Conservation (phyloP, 2,888 invertebrate species). For the Yponomeuta malinellus region DNA sequence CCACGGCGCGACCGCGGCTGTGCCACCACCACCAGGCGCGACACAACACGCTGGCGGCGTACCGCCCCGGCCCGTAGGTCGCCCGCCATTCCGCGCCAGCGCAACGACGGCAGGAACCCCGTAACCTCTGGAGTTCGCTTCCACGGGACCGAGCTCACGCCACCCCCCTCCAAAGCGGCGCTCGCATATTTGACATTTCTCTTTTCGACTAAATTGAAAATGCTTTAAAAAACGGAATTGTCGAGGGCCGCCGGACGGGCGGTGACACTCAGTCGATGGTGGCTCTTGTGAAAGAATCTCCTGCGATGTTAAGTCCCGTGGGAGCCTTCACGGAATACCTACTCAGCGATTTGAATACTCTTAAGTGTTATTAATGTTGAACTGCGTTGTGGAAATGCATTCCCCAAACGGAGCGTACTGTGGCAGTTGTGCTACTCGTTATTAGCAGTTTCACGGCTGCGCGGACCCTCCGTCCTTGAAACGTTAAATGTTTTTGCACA, state of each 20-base stretch:
- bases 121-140: neutral
- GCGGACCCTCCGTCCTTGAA: neutral
- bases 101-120: neutral
- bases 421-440: neutral
- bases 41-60: constrained; percentile 33
- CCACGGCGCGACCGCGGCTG: constrained; percentile 23
- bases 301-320: neutral
- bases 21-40: constrained; percentile 40
- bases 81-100: neutral
- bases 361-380: constrained; percentile 4
- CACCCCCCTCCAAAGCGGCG: neutral
- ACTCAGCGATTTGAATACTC: constrained; percentile 4
- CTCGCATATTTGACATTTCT: constrained; percentile 4
- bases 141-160: neutral
- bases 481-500: constrained; percentile 7
- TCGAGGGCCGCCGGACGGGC: neutral
- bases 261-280: neutral
- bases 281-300: neutral
- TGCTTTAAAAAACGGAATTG: constrained; percentile 3
- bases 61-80: constrained; percentile 27
- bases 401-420: neutral
- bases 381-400: constrained; percentile 4
- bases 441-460: neutral
- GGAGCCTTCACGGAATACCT: neutral
- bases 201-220: neutral